phyloP scores from a whole-genome alignment of 2,113 vertebrate species.

The Albula goreensis region DNA sequence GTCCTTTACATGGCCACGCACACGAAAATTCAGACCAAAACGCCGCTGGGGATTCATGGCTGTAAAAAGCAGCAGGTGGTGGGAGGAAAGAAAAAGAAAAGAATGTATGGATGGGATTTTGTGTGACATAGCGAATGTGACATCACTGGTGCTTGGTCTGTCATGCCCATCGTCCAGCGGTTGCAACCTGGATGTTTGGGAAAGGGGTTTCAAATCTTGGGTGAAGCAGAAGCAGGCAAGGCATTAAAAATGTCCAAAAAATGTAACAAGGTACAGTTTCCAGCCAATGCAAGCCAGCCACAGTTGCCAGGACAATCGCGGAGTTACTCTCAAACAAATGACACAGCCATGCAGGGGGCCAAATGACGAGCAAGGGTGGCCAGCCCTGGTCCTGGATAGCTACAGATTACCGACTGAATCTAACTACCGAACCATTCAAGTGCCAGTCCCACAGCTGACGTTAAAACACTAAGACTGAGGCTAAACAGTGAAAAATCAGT shows the following conservation, averaged over 20 bases:
- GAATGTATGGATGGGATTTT: not conserved
- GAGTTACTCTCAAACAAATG: not conserved
- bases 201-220: not conserved
- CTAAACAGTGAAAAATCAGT: too few species aligned
- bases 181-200: not conserved
- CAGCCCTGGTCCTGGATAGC: not conserved
- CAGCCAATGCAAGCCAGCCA: not conserved
- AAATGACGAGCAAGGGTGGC: not conserved
- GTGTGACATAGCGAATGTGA: too few species aligned
- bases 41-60: too few species aligned
- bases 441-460: too few species aligned
- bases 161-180: too few species aligned
- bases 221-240: not conserved
- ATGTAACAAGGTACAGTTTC: not conserved
- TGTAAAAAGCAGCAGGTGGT: conserved; percentile 10
- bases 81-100: not conserved
- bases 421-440: too few species aligned
- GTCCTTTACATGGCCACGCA: too few species aligned
- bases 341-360: too few species aligned
- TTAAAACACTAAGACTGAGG: too few species aligned
- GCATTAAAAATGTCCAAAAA: not conserved
- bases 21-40: too few species aligned
- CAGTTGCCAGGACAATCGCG: not conserved
- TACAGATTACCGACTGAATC: too few species aligned
- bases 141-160: too few species aligned